phyloP scores from a whole-genome alignment of 2,888 invertebrate species.

The Lagria hirta region DNA sequence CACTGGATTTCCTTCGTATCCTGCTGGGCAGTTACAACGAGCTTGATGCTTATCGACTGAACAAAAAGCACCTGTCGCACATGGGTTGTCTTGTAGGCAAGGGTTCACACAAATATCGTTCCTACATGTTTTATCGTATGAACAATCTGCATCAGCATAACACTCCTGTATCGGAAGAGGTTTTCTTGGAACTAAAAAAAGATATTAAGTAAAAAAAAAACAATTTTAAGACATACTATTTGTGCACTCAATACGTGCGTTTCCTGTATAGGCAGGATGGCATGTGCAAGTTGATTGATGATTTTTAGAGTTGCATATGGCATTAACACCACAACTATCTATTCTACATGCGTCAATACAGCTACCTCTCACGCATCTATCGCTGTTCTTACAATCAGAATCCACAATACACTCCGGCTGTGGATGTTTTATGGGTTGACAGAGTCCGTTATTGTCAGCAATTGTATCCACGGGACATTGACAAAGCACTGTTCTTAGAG shows the following conservation, averaged over 20 bases:
- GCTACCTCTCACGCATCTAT: constrained; percentile 70
- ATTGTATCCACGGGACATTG: constrained; percentile 82
- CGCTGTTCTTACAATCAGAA: constrained; percentile 72
- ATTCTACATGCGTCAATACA: constrained; percentile 80
- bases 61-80: constrained; percentile 80
- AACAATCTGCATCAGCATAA: constrained; percentile 75
- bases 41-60: constrained; percentile 75
- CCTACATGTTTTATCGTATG: constrained; percentile 70
- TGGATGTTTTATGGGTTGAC: constrained; percentile 57
- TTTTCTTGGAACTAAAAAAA: constrained; percentile 54
- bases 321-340: constrained; percentile 79
- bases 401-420: constrained; percentile 68
- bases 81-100: constrained; percentile 67
- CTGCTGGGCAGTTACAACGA: constrained; percentile 78
- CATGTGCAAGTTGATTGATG: constrained; percentile 80
- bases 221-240: constrained; percentile 41
- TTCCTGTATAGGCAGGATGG: constrained; percentile 75
- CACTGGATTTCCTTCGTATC: constrained; percentile 72
- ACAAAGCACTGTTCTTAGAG: constrained; percentile 82
- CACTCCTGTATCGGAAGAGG: constrained; percentile 65
- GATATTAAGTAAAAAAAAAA: no score
- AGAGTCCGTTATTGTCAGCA: constrained; percentile 71
- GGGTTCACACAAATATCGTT: constrained; percentile 80
- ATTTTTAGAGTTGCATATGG: constrained; percentile 73
- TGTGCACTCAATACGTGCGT: constrained; percentile 76